Evolutionary conservation across 1,140 invertebrate species (phyloP), one percentile per base, ranked within the genome.

Genomic region (Drosophila ironensis): DNA sequence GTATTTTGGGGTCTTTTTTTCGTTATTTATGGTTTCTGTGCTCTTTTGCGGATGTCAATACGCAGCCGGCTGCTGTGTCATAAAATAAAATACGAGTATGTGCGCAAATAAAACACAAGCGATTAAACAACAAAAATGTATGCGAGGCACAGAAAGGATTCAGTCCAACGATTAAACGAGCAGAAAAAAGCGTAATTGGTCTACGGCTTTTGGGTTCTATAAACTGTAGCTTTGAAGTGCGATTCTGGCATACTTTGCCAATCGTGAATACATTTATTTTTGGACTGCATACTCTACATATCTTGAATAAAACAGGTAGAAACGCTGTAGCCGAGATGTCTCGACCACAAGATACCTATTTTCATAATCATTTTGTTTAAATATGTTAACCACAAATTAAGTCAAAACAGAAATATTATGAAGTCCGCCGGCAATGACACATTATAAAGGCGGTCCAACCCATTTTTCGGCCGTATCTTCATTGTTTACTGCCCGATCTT

Each of bases 11-110:
- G 9, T 35, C 53, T 50, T 69, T 69, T 48, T 69, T 24, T 69
- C n/a, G 45, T 70, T 66, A 66, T 67, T 64, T 67, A 66, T 67
- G 60, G 33, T 8, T 47, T 63, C 60, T 47, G 57, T 48, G 33
- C 35, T 48, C 57, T 64, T 47, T 48, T 42, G 56, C 42, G 50
- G 35, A 25, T 56, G 64, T 46, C 61, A 68, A 56, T 53, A 20
- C 24, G 16, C 38, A 9, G 57, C 27, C n/a, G 50, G 8, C 20
- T 25, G 7, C 51, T 44, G 38, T 47, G 68, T 25, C 30, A 66
- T 53, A 72, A 71, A 53, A 53, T 41, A 46, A 60, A 53, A 57
- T 51, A 28, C 46, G 14, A 57, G 27, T 27, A 45, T 71, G 47
- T 25, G 40, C 16, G 14, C 57, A 48, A 33, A 67, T 73, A 52